Evolutionary conservation across 2,797 vertebrate genomes (phyloP).

Genomic region (Harpagifer antarcticus): DNA sequence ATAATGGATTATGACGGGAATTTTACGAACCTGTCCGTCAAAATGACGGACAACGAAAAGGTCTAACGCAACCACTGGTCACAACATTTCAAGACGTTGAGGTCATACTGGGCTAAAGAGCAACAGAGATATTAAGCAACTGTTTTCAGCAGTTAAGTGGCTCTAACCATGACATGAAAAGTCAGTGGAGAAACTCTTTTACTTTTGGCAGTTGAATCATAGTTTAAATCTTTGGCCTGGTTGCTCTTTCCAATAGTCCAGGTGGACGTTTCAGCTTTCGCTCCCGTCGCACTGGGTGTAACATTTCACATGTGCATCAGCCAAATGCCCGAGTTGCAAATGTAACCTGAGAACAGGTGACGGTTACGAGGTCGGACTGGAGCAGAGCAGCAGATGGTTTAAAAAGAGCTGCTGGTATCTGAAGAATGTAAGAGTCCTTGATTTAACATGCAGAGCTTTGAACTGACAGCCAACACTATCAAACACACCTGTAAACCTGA

Average conservation of each 20-base stretch:
- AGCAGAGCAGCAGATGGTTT: slow-evolving; percentile 27
- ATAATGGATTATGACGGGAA: too few species aligned
- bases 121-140: not conserved
- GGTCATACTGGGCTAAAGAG: not conserved
- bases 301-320: not conserved
- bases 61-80: not conserved
- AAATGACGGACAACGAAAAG: too few species aligned
- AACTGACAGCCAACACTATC: slow-evolving; percentile 16
- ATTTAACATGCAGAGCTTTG: slow-evolving; percentile 58
- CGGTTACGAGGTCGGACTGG: not conserved
- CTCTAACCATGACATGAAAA: not conserved
- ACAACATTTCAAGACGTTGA: not conserved
- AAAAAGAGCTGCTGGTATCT: slow-evolving; percentile 45
- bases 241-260: not conserved
- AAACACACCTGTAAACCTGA: slow-evolving; percentile 11
- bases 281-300: not conserved
- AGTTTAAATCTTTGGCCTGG: not conserved
- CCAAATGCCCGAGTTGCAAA: not conserved
- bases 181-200: not conserved
- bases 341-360: slow-evolving; percentile 35
- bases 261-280: not conserved
- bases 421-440: slow-evolving; percentile 60
- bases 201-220: not conserved
- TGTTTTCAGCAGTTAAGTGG: not conserved
- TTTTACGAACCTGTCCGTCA: too few species aligned